Conservation (phyloP, 2,888 invertebrate species). For the Lasius platythorax region DNA sequence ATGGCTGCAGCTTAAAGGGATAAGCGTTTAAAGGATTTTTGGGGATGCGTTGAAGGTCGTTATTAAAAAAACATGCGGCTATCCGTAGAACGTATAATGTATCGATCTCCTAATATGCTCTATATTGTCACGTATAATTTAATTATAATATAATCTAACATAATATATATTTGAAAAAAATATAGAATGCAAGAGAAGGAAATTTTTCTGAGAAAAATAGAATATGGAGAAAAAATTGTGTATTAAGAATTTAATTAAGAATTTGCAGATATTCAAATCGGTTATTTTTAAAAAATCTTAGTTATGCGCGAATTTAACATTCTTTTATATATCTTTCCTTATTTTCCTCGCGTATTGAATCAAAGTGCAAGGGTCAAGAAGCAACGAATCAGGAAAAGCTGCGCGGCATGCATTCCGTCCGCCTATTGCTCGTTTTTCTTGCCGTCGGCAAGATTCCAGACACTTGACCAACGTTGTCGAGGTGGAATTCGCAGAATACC, state of each 20-base stretch:
- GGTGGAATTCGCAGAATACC: constrained; percentile 38
- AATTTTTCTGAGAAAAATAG: neutral
- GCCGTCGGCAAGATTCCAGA: constrained; percentile 54
- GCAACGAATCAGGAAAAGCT: constrained; percentile 21
- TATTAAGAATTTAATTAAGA: neutral
- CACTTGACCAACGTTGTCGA: constrained; percentile 53
- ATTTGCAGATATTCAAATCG: neutral
- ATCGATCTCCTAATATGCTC: constrained; percentile 81
- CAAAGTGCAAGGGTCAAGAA: constrained; percentile 12
- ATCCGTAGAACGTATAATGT: constrained; percentile 78
- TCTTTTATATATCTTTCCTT: neutral
- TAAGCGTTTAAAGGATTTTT: constrained; percentile 78
- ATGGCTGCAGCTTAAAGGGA: constrained; percentile 72
- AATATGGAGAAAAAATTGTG: neutral
- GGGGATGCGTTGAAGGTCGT: constrained; percentile 57
- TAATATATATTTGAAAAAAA: neutral
- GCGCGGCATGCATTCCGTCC: constrained; percentile 8
- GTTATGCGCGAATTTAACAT: neutral
- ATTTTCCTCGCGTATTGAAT: constrained; percentile 13
- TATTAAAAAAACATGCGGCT: constrained; percentile 67
- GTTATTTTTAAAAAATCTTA: constrained; percentile 1
- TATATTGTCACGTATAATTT: constrained; percentile 47
- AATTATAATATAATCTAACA: neutral
- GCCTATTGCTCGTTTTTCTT: constrained; percentile 39
- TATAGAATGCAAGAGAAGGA: neutral